Base-by-base conservation (phyloP, 2,797 vertebrate species). In the Silurus lanzhouensis region DNA sequence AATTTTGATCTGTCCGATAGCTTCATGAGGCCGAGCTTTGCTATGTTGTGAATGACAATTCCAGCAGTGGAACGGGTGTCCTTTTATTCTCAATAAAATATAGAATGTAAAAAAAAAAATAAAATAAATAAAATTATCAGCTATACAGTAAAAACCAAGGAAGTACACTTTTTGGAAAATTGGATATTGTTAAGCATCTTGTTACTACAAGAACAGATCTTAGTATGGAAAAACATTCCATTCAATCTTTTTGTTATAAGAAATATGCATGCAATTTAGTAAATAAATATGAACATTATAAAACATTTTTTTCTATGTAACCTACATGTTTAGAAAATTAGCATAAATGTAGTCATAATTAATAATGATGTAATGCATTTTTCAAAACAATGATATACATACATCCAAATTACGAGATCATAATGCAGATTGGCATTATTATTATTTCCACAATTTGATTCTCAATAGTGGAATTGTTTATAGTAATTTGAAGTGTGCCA, bases 1-100 rank as follows among this genome's bases (percentile, higher is more conserved):
- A 57, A 61, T 85, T 85, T 85, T 76, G 38, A 57, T 44, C 27
- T 5, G 63, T 70, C 19, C 60, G 48, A 55, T 19, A 31, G 55
- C 31, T 61, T 75, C 46, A 55, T 52, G 12, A 44, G 22, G 25
- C 67, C 52, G 46, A 52, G 19, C 17, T n/a, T 82, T 1, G 60
- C 12, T 48, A n/a, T 74, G 46, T 17, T 61, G 25, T 71, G 44
- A 75, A 81, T 63, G 27, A 25, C 78, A 61, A 8, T 75, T 38
- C 1, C 15, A 17, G 20, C n/a, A 8, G 14, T 57, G 17, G 57
- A 61, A 48, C 22, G 44, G 20, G 19, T 46, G 20, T 63, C 15
- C 15, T 27, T 76, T 57, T 19, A 31, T 58, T 7, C 48, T 52
- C 0, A 52, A 38, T 38, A 0, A 52, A 52, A 52, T 52, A 52